Conservation (phyloP, 1,140 invertebrate genomes). For the Physella acuta region DNA sequence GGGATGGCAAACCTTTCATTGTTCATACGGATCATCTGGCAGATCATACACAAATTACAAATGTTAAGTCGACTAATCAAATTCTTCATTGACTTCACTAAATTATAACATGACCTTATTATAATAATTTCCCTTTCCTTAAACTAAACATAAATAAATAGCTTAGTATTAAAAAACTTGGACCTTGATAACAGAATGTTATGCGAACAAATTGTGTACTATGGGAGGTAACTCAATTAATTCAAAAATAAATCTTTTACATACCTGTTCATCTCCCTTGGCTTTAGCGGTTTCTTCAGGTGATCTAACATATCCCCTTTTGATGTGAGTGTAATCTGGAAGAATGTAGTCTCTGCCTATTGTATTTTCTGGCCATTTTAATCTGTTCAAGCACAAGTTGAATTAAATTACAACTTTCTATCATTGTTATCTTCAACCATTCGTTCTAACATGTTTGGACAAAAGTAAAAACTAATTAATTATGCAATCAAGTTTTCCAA, state of each 20-base stretch:
- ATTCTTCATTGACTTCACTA: too few species aligned
- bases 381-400: constrained; percentile 40
- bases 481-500: too few species aligned
- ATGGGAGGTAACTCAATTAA: too few species aligned
- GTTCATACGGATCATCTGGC: constrained; percentile 81
- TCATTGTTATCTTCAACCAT: too few species aligned
- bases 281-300: constrained; percentile 63
- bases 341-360: constrained; percentile 90
- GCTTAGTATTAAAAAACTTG: neutral
- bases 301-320: constrained; percentile 73
- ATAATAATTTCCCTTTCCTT: neutral
- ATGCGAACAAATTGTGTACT: too few species aligned
- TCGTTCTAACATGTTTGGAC: too few species aligned
- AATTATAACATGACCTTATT: too few species aligned
- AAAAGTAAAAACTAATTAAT: too few species aligned
- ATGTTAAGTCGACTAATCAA: too few species aligned
- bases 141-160: neutral
- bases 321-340: constrained; percentile 88
- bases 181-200: neutral
- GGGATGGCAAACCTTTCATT: constrained; percentile 86
- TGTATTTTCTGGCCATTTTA: constrained; percentile 66
- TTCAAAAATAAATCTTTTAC: too few species aligned
- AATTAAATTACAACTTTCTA: too few species aligned
- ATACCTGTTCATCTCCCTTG: constrained; percentile 67
- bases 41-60: too few species aligned